Percentiles rank a stretch among this genome's conserved stretches.
These are phyloP conservation scores for Lasioglossum leucozonium DNA, from an alignment of 2,888 invertebrate genomes.

Conservation along the genomic window DNA sequence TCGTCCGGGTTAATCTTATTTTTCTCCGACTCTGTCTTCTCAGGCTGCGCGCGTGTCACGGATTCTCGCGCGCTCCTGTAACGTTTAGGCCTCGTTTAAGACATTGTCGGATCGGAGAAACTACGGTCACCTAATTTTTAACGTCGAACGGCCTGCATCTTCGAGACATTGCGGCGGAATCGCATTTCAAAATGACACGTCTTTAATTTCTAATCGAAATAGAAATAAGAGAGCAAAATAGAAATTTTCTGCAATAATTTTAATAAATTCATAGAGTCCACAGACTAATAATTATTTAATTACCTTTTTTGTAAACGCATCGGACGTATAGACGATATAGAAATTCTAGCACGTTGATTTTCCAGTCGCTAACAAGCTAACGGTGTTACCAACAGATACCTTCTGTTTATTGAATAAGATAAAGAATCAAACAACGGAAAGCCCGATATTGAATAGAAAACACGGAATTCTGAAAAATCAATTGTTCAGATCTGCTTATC, in stretches of 20 bases:
- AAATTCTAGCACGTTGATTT: background rate
- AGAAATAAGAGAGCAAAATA: too few relatives aligned
- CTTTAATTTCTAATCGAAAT: too few relatives aligned
- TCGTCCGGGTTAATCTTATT: slow-evolving; percentile 37
- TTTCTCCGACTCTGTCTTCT: slow-evolving; percentile 12
- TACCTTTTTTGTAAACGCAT: background rate
- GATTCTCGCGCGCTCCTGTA: background rate
- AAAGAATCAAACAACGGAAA: background rate
- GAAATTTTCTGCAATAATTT: too few relatives aligned
- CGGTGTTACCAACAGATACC: background rate
- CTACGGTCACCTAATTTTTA: background rate
- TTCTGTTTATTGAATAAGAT: background rate
- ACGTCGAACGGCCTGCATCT: background rate
- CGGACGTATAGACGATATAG: background rate
- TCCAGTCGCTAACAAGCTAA: background rate
- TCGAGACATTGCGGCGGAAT: too few relatives aligned
- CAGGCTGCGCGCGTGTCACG: background rate
- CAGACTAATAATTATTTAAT: background rate
- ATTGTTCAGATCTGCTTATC: background rate
- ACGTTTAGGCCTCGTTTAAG: slow-evolving; percentile 7
- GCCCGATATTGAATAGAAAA: background rate
- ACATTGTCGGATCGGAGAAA: background rate
- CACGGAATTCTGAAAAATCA: background rate
- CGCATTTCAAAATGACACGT: too few relatives aligned
- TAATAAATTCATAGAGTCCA: background rate